Evolutionary conservation across 2,113 vertebrate species (phyloP), one percentile per base, ranked within the genome.

Genomic region (Hydrolagus affinis): DNA sequence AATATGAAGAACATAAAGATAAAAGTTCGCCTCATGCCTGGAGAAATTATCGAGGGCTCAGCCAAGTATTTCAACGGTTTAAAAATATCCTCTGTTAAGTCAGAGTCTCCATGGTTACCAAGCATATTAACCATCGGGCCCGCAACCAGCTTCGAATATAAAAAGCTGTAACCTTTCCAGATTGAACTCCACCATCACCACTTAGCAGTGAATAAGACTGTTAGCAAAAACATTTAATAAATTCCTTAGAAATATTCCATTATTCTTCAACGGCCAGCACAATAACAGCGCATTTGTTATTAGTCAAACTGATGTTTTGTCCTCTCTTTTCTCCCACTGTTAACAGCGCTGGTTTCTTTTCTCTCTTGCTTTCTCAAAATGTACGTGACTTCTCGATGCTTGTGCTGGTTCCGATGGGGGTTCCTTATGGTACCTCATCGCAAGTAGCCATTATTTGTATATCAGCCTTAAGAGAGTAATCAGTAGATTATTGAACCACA

Each of bases 11-110:
- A 66, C 64, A 28, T 64, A 66, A 83, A 78, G 62, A 25, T 62
- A 78, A 66, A 62, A 30, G 15, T 15, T 66, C 6, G 28, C 62
- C 23, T 83, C 78, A 32, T 66, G 66, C 78, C 66, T 83, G 25
- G 66, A 30, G 14, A 32, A 64, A 28, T 83, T 25, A 17, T 83
- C 30, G 59, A 83, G 78, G 78, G 66, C 25, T 17, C 62, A 66
- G 78, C 78, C 78, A 83, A 83, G 78, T 83, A 83, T 83, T 83
- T 66, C 78, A 68, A 60, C 8, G 66, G 78, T 83, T 83, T 68
- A 83, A 83, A 83, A 66, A 83, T 83, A 83, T 83, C 60, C 78
- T 66, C 28, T 12, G 12, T 25, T 32, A 83, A 83, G 78, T 83
- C 66, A 62, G 66, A 19, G 78, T 83, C 66, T 83, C 78, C 78